These are phyloP conservation scores for Liasis olivaceus DNA, from an alignment of 2,797 vertebrate genomes.

Conservation along the genomic window DNA sequence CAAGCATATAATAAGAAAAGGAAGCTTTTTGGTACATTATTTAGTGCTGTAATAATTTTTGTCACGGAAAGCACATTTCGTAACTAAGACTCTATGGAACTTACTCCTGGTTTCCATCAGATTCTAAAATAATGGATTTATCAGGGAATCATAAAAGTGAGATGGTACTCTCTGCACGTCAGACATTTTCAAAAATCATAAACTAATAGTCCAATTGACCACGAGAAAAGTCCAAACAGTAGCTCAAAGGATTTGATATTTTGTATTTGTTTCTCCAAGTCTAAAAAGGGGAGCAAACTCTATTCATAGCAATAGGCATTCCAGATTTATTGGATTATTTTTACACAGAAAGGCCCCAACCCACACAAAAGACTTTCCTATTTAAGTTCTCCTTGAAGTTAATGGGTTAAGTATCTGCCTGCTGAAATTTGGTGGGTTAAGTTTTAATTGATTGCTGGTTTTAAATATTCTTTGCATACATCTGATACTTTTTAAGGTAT, in stretches of 20 bases:
- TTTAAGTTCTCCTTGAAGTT: not conserved
- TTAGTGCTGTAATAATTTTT: not conserved
- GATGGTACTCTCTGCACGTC: not conserved
- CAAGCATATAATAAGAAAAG: not conserved
- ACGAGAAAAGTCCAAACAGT: not conserved
- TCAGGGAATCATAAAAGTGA: not conserved
- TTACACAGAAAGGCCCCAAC: not conserved
- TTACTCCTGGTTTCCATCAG: not conserved
- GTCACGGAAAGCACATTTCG: not conserved
- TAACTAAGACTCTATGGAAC: not conserved
- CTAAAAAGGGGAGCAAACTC: not conserved
- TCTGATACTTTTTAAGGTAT: not conserved
- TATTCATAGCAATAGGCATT: not conserved
- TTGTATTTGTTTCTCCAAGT: not conserved
- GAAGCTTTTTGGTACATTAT: not conserved
- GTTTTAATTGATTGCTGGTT: not conserved
- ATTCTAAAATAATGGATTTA: not conserved
- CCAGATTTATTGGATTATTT: not conserved
- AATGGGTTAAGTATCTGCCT: not conserved
- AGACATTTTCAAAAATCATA: not conserved
- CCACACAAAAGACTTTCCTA: not conserved
- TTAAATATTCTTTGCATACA: not conserved
- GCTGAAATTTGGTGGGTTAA: not conserved
- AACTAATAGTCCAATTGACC: not conserved
- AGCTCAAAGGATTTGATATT: not conserved